Percentiles rank a stretch among this genome's conserved stretches.
These are phyloP conservation scores for Aphaenogaster ashmeadi DNA, from an alignment of 1,140 invertebrate species.

Conservation along the genomic window DNA sequence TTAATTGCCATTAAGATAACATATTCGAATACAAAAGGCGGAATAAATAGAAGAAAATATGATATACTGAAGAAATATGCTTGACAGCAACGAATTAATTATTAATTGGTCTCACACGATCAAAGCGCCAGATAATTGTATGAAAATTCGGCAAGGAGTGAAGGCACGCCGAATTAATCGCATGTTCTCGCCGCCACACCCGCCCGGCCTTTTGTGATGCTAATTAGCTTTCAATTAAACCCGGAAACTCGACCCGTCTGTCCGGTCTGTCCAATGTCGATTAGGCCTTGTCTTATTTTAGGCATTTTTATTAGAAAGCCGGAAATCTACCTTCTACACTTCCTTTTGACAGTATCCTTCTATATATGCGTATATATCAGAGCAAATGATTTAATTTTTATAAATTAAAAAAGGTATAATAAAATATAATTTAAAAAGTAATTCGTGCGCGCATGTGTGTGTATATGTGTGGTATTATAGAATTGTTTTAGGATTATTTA, in stretches of 20 bases:
- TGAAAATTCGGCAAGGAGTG: constrained; percentile 53
- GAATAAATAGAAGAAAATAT: neutral
- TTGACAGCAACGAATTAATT: neutral
- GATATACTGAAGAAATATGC: neutral
- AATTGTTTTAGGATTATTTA: too few species aligned
- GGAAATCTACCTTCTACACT: neutral
- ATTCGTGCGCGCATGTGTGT: too few species aligned
- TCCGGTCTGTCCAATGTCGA: constrained; percentile 5
- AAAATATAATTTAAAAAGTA: neutral
- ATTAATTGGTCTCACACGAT: neutral
- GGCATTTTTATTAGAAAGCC: constrained; percentile 22
- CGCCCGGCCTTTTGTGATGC: constrained; percentile 78
- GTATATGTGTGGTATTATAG: too few species aligned
- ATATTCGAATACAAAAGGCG: neutral
- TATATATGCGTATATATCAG: neutral
- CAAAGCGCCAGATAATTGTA: neutral
- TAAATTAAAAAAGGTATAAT: neutral
- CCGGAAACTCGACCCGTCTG: constrained; percentile 67
- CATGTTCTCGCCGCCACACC: constrained; percentile 48
- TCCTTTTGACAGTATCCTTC: neutral
- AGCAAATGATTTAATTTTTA: neutral
- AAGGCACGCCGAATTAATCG: constrained; percentile 76
- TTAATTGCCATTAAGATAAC: neutral
- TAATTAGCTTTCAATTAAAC: constrained; percentile 83
- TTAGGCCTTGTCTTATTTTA: constrained; percentile 29